Conservation (phyloP, 2,113 vertebrate genomes). For the Pygoscelis adeliae region DNA sequence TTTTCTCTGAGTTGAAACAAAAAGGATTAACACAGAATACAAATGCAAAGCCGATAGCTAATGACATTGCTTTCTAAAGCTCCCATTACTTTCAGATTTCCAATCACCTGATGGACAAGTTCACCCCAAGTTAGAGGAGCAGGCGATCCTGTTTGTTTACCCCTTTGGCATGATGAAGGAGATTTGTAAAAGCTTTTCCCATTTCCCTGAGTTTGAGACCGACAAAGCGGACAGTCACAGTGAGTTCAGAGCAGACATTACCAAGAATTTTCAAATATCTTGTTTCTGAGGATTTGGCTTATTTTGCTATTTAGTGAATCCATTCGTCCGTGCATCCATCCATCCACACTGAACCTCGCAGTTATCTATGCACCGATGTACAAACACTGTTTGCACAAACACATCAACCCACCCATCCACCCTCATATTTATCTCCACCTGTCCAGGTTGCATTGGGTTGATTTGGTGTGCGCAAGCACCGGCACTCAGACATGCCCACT, state of each 20-base stretch:
- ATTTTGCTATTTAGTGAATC: not conserved
- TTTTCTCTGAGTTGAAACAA: slow-evolving; percentile 17
- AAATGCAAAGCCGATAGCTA: slow-evolving; percentile 13
- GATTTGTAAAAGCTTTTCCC: slow-evolving; percentile 20
- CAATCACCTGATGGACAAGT: not conserved
- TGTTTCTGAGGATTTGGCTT: not conserved
- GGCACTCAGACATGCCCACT: not conserved
- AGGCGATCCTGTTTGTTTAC: not conserved
- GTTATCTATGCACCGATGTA: not conserved
- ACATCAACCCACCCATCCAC: not conserved
- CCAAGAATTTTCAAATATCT: not conserved
- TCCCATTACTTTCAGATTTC: slow-evolving; percentile 9
- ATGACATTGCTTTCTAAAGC: slow-evolving; percentile 7
- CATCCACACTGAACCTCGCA: fast-evolving
- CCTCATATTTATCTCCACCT: not conserved
- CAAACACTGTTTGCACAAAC: not conserved
- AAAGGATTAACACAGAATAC: slow-evolving; percentile 36
- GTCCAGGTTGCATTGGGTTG: not conserved
- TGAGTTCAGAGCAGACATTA: not conserved
- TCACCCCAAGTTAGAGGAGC: not conserved
- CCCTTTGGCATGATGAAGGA: not conserved
- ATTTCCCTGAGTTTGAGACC: not conserved
- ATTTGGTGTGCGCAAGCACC: not conserved
- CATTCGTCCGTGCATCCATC: not conserved
- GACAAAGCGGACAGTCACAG: not conserved